Base-by-base conservation (phyloP, 2,888 invertebrate genomes). In the Galeopsomyia nigrocyanea region DNA sequence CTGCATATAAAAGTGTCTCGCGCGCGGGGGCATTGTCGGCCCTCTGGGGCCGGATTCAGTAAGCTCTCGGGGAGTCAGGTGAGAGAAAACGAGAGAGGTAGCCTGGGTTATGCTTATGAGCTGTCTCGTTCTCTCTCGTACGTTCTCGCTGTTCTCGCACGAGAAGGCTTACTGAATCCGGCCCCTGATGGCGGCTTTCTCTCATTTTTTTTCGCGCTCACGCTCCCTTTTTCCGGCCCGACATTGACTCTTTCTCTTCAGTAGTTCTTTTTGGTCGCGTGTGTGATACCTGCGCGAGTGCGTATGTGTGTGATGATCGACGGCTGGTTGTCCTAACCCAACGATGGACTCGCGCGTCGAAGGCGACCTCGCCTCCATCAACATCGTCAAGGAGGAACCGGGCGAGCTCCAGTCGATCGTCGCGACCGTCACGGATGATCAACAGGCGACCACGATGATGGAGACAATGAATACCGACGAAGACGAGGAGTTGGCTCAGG, bases 371-470 rank as follows among this genome's bases (percentile, higher is more conserved):
- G 61, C 75, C 22, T 78, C 78, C 10, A 46, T 51, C 31, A 51
- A 50, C 13, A 75, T 75, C 60, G 81, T 86, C 5, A 86, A 86
- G 65, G 83, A 83, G 26, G 86, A 86, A 71, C 81, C 82, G 3
- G 57, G 79, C 10, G 86, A 86, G 31, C 82, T 79, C 76, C 80
- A 80, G 70, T 80, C 82, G 68, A 71, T 75, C 58, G 26, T 50
- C 2, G 22, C 26, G 19, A 58, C 47, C 6, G 19, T 16, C 14
- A 10, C 39, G 9, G 16, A 65, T 60, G 61, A 65, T 64, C 82
- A 82, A 69, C 81, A 82, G 68, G 75, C 75, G 60, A 76, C 75
- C 57, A 76, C 76, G 68, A 77, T 73, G 13, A 82, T 70, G 57
- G 60, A 49, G 22, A 73, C 51, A 7, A 81, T 68, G 57, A 58